Conservation (phyloP, 2,113 vertebrate species). For the Brachirus orientalis region DNA sequence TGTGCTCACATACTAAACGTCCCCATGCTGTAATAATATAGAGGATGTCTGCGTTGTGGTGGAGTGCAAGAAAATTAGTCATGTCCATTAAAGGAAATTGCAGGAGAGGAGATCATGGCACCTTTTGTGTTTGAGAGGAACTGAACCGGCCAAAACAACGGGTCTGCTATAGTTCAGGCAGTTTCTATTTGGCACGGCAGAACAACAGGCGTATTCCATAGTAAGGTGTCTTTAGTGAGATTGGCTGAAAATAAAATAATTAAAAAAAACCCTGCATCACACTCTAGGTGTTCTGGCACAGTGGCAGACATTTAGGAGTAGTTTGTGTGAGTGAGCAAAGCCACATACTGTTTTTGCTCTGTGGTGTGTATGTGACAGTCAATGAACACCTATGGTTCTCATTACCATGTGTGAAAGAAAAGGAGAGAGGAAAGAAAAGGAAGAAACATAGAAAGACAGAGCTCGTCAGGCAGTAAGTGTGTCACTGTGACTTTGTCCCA, state of each 20-base stretch:
- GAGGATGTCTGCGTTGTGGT: slow-evolving; percentile 84
- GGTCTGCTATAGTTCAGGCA: neutral
- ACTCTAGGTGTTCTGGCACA: slow-evolving; percentile 44
- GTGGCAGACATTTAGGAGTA: slow-evolving; percentile 60
- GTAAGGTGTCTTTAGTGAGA: slow-evolving; percentile 2
- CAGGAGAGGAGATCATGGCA: slow-evolving; percentile 44
- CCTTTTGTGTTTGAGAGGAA: slow-evolving; percentile 5
- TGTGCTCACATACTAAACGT: slow-evolving; percentile 84
- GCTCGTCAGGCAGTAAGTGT: slow-evolving; percentile 67
- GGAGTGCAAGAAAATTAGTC: slow-evolving; percentile 84
- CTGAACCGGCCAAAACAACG: slow-evolving; percentile 13
- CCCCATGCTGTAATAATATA: slow-evolving; percentile 89
- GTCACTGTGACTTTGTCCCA: slow-evolving; percentile 76
- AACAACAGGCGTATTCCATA: slow-evolving; percentile 2
- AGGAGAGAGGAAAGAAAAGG: slow-evolving; percentile 20
- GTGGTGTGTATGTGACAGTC: slow-evolving; percentile 47
- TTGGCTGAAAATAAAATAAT: slow-evolving; percentile 15
- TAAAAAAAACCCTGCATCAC: slow-evolving; percentile 18
- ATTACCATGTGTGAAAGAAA: slow-evolving; percentile 54
- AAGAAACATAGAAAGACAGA: slow-evolving; percentile 28
- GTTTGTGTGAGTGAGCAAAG: slow-evolving; percentile 11
- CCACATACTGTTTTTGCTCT: slow-evolving; percentile 30
- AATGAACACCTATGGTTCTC: slow-evolving; percentile 54
- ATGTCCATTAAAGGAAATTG: slow-evolving; percentile 80
- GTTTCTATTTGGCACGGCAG: neutral